Base-by-base conservation (phyloP, 2,888 invertebrate genomes). In the Dicyrtomina minuta region DNA sequence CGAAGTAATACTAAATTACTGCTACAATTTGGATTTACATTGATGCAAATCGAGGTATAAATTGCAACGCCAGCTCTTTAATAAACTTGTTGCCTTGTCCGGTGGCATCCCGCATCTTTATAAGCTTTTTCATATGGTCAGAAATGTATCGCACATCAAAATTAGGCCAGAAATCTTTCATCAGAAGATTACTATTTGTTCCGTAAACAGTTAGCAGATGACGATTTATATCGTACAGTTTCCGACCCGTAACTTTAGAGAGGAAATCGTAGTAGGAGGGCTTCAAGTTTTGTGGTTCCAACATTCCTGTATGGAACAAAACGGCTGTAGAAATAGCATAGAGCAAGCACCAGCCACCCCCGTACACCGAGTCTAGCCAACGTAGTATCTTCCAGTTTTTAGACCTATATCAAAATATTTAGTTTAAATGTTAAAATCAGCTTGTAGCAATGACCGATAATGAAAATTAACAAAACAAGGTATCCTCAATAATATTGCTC, bases 211-310 rank as follows among this genome's bases (percentile, higher is more conserved):
- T 71, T 15, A 78, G 39, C 4, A 76, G 44, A 51, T 75, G 75
- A 17, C 78, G 70, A 44, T 78, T 78, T n/a, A 78, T 78, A 22
- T 76, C 76, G 49, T 73, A 72, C 22, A 78, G 56, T 56, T 74
- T 78, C 59, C 73, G 26, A n/a, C 89, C 90, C 0, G 92, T 92
- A 72, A 92, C 84, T 71, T 86, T 86, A 74, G 87, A 86, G 51
- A 93, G 83, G 81, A 93, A 93, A 80, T 88, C 90, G 87, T 89
- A 91, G 82, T 93, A 93, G 67, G 90, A 91, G n/a, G 88, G 85
- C 74, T 92, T 84, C 73, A 93, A 81, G 79, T 88, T 89, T 70
- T 88, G 88, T 0, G 92, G 91, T 81, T 93, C 93, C 70, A 92
- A 79, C 44, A 91, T 86, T 65, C 89, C 91, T 6, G 88, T 88